Evolutionary conservation across 2,797 vertebrate genomes (phyloP).

Genomic region (Notolepis coatsorum): DNA sequence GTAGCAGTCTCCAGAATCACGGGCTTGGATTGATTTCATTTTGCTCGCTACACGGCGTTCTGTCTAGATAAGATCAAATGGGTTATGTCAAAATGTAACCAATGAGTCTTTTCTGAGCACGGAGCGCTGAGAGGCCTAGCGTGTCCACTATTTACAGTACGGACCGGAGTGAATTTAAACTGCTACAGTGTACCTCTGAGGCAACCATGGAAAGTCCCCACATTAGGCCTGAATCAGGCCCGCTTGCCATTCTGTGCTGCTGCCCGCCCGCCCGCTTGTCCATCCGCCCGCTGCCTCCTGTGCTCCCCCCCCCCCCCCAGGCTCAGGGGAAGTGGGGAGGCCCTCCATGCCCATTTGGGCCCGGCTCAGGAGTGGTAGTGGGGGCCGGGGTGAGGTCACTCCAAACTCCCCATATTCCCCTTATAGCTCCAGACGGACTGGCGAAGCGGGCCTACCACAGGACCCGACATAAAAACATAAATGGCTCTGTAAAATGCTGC

Average conservation of each 20-base stretch:
- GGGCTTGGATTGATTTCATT: conserved; percentile 59
- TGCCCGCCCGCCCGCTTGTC: conserved; percentile 58
- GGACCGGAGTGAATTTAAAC: conserved; percentile 55
- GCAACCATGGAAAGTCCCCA: conserved; percentile 81
- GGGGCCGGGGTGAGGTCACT: conserved; percentile 83
- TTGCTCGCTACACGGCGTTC: conserved; percentile 35
- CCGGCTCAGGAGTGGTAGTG: conserved; percentile 58
- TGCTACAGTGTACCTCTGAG: conserved; percentile 51
- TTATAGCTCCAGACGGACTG: conserved; percentile 77
- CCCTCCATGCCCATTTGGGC: conserved; percentile 77
- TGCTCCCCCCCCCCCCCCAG: conserved; percentile 80
- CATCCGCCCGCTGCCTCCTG: conserved; percentile 64
- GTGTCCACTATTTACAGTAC: conserved; percentile 58
- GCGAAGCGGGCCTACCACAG: conserved; percentile 75
- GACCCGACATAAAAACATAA: conserved; percentile 79
- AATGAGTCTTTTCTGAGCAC: conserved; percentile 24
- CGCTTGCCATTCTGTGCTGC: conserved; percentile 63
- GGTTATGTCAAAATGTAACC: conserved; percentile 58
- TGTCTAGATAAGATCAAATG: conserved; percentile 49
- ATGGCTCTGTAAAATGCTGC: conserved; percentile 79
- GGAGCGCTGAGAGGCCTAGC: conserved; percentile 45
- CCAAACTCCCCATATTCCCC: conserved; percentile 80
- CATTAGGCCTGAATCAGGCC: conserved; percentile 68
- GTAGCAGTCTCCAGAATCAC: conserved; percentile 43
- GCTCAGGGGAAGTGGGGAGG: conserved; percentile 77